These are phyloP conservation scores for Eilema sororculum DNA, from an alignment of 2,888 invertebrate species.

Conservation along the genomic window DNA sequence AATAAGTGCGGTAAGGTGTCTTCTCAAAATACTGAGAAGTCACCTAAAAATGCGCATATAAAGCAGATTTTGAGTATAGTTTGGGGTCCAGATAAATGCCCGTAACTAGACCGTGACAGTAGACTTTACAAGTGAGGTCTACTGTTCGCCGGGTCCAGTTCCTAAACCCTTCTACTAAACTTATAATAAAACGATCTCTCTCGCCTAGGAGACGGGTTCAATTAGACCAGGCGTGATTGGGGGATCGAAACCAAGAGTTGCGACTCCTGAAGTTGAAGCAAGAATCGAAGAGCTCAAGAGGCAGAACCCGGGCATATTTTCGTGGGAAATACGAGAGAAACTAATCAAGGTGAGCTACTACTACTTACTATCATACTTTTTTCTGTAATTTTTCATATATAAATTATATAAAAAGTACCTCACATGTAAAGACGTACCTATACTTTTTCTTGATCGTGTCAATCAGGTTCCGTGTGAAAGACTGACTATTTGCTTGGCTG, in stretches of 20 bases:
- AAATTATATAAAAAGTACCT: no score
- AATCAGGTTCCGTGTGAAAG: neutral
- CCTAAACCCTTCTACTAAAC: slow-evolving; percentile 19
- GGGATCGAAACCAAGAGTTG: slow-evolving; percentile 96
- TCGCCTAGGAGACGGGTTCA: slow-evolving; percentile 94
- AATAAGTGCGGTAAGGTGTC: no score
- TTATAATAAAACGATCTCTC: slow-evolving; percentile 49
- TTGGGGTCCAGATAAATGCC: no score
- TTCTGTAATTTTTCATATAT: neutral
- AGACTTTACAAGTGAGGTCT: neutral
- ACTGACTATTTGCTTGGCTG: neutral
- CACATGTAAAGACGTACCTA: no score
- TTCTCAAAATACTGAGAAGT: no score
- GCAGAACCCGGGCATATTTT: slow-evolving; percentile 97
- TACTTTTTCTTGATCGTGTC: no score
- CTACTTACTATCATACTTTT: no score
- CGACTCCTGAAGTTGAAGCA: slow-evolving; percentile 96
- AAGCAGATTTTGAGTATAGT: no score
- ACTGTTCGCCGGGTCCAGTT: no score
- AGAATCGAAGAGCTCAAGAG: slow-evolving; percentile 96
- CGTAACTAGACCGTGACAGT: neutral
- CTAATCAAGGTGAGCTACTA: slow-evolving; percentile 90
- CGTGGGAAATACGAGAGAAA: slow-evolving; percentile 97
- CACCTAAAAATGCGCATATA: no score
- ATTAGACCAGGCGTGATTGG: slow-evolving; percentile 98